A percentile compares a stretch with the other conserved stretches of the same genome.
Evolutionary conservation across 2,888 invertebrate genomes (phyloP).

Genomic region (Odontocerum albicorne): DNA sequence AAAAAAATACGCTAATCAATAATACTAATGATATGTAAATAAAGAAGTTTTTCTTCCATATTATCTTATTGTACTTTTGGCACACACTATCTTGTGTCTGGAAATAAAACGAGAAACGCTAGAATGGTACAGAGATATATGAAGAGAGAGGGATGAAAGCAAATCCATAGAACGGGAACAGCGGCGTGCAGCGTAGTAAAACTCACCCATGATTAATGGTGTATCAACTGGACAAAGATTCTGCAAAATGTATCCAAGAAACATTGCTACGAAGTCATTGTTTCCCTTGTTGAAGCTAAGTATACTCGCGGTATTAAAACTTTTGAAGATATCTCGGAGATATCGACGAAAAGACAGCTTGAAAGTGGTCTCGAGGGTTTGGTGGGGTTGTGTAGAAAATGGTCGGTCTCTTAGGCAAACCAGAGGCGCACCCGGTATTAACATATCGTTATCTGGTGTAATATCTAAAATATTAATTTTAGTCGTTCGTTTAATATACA

Average conservation of each 20-base stretch:
- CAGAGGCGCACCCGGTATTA: conserved; percentile 5
- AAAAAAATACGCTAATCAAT: no score
- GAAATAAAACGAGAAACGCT: no score
- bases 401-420: not conserved
- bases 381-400: not conserved
- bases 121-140: not conserved
- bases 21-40: no score
- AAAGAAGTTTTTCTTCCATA: no score
- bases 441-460: conserved; percentile 3
- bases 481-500: not conserved
- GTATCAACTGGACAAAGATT: conserved; percentile 6
- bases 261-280: no score
- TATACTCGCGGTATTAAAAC: no score
- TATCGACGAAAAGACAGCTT: not conserved
- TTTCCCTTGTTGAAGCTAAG: no score
- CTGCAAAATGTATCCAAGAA: no score
- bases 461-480: not conserved
- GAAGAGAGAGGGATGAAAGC: not conserved
- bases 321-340: no score
- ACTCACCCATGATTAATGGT: conserved; percentile 36
- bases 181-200: conserved; percentile 32
- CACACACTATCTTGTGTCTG: no score
- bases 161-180: not conserved
- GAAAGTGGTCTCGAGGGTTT: no score
- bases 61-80: no score